Evolutionary conservation across 2,113 vertebrate species (phyloP), one percentile per base, ranked within the genome.

Genomic region (Athene cunicularia): DNA sequence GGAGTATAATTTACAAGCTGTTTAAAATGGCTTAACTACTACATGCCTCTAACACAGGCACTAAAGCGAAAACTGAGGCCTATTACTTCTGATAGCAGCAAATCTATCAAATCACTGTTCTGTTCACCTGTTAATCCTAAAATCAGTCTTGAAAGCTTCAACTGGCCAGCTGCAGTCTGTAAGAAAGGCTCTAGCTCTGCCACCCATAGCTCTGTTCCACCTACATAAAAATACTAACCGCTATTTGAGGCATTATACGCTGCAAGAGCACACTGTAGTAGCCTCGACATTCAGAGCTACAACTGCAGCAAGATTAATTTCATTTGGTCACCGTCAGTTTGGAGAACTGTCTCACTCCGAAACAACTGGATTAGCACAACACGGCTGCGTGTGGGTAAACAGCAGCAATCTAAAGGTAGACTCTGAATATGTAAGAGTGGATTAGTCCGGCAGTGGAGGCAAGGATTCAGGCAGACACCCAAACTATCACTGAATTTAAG

Each of bases 381-480:
- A 49, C 63, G 63, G n/a, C 45, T 14, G 8, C 2, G 24, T 45
- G 15, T 5, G 20, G 9, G 19, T 24, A 66, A 76, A 8, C 16
- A 59, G 75, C 8, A 52, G 33, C 45, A 64, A 93, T 53, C 19
- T 30, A 30, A 33, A 79, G 32, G 56, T 24, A 82, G 43, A 15
- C 23, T 45, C 49, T 41, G 45, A 1, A 1, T 17, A 23, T 5
- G 2, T 17, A 55, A 26, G 32, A 77, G n/a, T 12, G 4, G n/a
- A 33, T 86, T 75, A 50, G 50, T 3, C 6, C 6, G 63, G 43
- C 22, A 90, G 55, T 8, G 8, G 45, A 89, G 14, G 45, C 35
- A 60, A n/a, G 60, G 30, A 80, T 52, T 64, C 50, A 68, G 82
- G 47, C 73, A 88, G 45, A 53, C 22, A 39, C 14, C 24, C 30